Conservation (phyloP, 2,888 invertebrate genomes). For the Auanema freiburgensis region DNA sequence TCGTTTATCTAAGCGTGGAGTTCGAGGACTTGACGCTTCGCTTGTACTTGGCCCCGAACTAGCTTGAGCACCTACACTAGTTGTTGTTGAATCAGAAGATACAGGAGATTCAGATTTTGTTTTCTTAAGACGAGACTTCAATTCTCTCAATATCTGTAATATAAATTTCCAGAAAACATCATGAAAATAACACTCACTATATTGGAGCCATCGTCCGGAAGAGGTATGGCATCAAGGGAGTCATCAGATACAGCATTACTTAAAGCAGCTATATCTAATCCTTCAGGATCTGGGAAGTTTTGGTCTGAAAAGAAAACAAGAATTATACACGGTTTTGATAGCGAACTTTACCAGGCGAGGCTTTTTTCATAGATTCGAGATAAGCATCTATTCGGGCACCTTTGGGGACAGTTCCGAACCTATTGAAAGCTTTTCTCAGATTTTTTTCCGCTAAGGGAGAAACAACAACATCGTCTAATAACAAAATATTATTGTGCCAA, state of each 20-base stretch:
- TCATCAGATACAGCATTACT: constrained; percentile 50
- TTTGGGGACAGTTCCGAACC: constrained; percentile 94
- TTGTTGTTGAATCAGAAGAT: constrained; percentile 5
- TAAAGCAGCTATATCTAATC: constrained; percentile 34
- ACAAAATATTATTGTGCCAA: neutral
- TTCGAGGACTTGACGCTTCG: constrained; percentile 20
- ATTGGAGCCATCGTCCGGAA: constrained; percentile 23
- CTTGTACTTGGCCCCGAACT: constrained; percentile 16
- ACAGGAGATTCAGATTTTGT: constrained; percentile 41
- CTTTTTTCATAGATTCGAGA: constrained; percentile 78
- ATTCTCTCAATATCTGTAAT: constrained; percentile 47
- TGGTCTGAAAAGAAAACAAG: neutral
- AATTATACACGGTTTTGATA: neutral
- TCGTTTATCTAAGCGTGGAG: constrained; percentile 1
- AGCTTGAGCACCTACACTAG: neutral
- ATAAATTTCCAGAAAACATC: too few species aligned
- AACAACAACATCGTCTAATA: constrained; percentile 28
- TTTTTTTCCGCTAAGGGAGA: constrained; percentile 54
- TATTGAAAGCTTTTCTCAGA: constrained; percentile 76
- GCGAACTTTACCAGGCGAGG: constrained; percentile 11
- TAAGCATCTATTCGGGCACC: constrained; percentile 94
- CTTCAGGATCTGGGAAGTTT: constrained; percentile 26
- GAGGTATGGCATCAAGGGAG: constrained; percentile 51
- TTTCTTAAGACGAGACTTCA: constrained; percentile 62
- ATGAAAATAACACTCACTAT: neutral